Percentiles rank a stretch among this genome's conserved stretches.
Evolutionary conservation across 2,797 vertebrate species (phyloP).

Genomic region (Coilia nasus): DNA sequence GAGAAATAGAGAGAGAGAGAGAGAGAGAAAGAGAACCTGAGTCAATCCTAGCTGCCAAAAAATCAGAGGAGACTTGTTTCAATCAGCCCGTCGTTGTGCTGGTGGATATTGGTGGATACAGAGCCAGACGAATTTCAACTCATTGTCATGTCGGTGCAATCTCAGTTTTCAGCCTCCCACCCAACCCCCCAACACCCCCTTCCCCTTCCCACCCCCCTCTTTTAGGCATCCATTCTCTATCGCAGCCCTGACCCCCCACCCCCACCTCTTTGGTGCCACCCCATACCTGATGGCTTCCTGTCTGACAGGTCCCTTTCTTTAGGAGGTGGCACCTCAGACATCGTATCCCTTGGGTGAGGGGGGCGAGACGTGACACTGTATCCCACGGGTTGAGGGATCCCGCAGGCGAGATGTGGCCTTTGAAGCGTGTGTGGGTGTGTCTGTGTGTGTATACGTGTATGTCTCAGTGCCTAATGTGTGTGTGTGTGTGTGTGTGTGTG

Average conservation of each 20-base stretch:
- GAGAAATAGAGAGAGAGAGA: background rate
- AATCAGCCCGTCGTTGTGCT: constrained; percentile 25
- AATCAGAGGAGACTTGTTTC: constrained; percentile 18
- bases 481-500: background rate
- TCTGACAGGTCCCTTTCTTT: background rate
- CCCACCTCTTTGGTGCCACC: constrained; percentile 1
- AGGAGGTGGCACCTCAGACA: background rate
- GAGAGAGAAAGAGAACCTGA: background rate
- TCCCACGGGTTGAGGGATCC: no score
- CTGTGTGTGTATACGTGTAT: no score
- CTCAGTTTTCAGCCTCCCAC: background rate
- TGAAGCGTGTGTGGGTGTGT: no score
- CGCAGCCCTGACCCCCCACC: background rate
- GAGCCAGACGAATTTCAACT: background rate
- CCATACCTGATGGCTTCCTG: background rate
- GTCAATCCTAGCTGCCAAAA: background rate
- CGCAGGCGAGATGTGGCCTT: no score
- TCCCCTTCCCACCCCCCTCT: background rate
- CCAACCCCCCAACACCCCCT: no score
- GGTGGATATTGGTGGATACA: background rate
- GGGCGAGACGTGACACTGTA: background rate
- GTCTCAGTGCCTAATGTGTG: no score
- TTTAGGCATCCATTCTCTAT: background rate
- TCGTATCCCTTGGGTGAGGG: background rate
- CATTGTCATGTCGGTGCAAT: background rate